phyloP scores from a whole-genome alignment of 30 jellyfish, hydroid and myxozoan genomes.

The Hydra vulgaris region DNA sequence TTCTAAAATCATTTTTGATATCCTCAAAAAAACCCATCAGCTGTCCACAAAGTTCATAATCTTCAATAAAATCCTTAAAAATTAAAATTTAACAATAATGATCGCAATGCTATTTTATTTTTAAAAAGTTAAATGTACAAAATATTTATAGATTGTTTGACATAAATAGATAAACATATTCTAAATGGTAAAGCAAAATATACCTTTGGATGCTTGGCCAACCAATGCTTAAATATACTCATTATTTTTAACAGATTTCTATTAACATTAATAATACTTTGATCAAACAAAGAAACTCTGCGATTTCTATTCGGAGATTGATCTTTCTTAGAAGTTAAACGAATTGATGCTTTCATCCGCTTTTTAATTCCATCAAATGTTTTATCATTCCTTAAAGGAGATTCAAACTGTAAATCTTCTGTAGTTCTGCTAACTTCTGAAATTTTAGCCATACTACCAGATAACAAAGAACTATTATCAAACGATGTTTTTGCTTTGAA shows the following conservation, averaged over 20 bases:
- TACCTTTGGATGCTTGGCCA: slow-evolving; percentile 77
- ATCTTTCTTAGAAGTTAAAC: not conserved
- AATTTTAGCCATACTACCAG: not conserved
- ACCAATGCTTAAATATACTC: slow-evolving; percentile 87
- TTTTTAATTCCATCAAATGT: not conserved
- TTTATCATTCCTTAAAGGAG: not conserved
- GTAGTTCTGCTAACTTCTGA: not conserved
- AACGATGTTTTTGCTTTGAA: not conserved
- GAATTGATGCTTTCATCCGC: not conserved
- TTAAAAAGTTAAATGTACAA: no score
- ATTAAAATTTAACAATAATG: not conserved
- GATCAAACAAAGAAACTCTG: slow-evolving; percentile 12
- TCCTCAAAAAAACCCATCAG: slow-evolving; percentile 54
- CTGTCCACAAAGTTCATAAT: slow-evolving; percentile 42
- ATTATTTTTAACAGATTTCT: slow-evolving; percentile 84
- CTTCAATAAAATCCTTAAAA: slow-evolving; percentile 63
- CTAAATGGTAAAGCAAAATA: no score
- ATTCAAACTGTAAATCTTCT: not conserved
- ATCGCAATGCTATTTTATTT: no score
- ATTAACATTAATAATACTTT: slow-evolving; percentile 34
- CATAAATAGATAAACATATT: no score
- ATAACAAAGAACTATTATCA: not conserved
- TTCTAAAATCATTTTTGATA: slow-evolving; percentile 52
- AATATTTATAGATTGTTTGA: no score
- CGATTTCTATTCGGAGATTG: slow-evolving; percentile 5